Evolutionary conservation across 1,140 invertebrate species (phyloP).

Genomic region (Geopemphigus sp.): DNA sequence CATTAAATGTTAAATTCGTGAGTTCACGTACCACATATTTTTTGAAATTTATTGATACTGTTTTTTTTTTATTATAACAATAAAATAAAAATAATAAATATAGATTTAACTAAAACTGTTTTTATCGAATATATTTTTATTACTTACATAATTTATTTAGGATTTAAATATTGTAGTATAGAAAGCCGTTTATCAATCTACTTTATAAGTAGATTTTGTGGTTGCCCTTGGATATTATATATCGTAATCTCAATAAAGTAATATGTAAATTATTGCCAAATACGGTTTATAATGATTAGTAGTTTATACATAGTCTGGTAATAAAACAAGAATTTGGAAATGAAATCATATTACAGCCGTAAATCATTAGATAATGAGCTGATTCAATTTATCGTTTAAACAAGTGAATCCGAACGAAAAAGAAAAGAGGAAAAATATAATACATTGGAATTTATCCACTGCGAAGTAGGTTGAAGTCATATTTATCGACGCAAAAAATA

Average conservation of each 20-base stretch:
- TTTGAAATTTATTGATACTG: too few relatives aligned
- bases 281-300: background rate
- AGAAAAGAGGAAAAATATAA: background rate
- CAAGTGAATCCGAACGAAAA: background rate
- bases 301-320: background rate
- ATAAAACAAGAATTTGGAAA: background rate
- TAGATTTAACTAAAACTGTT: too few relatives aligned
- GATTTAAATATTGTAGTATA: background rate
- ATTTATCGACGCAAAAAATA: background rate
- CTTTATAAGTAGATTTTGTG: background rate
- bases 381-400: background rate
- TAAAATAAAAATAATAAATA: background rate
- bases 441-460: background rate
- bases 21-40: too few relatives aligned
- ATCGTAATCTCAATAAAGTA: background rate
- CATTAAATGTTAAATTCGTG: too few relatives aligned
- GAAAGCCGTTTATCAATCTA: background rate
- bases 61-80: too few relatives aligned
- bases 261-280: slow-evolving; percentile 1
- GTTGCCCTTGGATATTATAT: background rate
- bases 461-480: background rate
- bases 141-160: background rate
- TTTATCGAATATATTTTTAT: too few relatives aligned
- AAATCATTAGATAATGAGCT: slow-evolving; percentile 1
- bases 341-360: background rate